Evolutionary conservation across 2,888 invertebrate genomes (phyloP), one percentile per base, ranked within the genome.

Genomic region (Tachina grossa): DNA sequence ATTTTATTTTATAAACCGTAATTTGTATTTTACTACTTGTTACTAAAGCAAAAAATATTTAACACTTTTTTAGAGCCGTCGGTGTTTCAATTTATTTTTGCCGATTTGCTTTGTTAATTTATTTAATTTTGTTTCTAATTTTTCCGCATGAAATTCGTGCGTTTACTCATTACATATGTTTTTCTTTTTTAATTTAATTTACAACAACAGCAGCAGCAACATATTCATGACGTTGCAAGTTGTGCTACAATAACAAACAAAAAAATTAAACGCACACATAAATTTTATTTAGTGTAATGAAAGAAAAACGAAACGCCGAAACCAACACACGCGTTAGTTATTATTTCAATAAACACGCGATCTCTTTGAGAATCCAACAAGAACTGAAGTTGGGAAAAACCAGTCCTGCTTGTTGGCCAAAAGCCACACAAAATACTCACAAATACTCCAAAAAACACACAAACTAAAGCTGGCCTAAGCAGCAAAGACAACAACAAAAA

Each of bases 331-430:
- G 85, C 85, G 85, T 85, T 83, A 83, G 43, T 80, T 72, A 83
- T 83, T 79, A 85, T 80, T 80, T 79, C 51, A 80, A 76, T 79
- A 80, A 83, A 76, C 85, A 85, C 85, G 85, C 90, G 89, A 91
- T 91, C 92, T 91, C 92, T 91, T 90, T 90, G 91, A 91, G 91
- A 92, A 92, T 91, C 91, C 92, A 92, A 90, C 90, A 91, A 92
- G 92, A 92, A 92, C 92, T 92, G 91, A 92, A 91, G 90, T 89
- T 90, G 90, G 90, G 90, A 89, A 90, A 91, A 92, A 92, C 92
- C 92, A 90, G 92, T 92, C 91, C 91, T 91, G 90, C 87, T 87
- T 88, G 88, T 89, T 88, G 89, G 88, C 89, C 89, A 89, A 87
- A 89, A 90, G 88, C 87, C 69, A 87, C 71, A 87, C 57, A 77